These are phyloP conservation scores for Dallia pectoralis DNA, from an alignment of 2,797 vertebrate genomes.

Conservation along the genomic window DNA sequence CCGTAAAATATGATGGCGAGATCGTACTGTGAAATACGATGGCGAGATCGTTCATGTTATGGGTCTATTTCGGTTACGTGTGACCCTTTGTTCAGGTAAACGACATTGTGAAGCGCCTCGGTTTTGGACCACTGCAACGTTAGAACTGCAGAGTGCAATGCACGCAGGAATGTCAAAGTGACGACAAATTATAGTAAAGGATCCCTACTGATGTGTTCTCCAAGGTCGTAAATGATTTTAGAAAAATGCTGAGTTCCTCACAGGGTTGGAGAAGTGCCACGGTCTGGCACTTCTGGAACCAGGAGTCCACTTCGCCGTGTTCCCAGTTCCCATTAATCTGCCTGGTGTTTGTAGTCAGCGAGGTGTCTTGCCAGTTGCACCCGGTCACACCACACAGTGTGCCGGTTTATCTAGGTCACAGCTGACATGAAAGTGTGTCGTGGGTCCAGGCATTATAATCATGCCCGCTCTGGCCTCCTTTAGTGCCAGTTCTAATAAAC, in stretches of 20 bases:
- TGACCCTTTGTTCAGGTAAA: too few relatives aligned
- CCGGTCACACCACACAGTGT: slow-evolving; percentile 26
- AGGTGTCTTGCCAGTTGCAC: slow-evolving; percentile 35
- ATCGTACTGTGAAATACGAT: too few relatives aligned
- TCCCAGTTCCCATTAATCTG: slow-evolving; percentile 34
- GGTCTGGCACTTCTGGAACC: background rate
- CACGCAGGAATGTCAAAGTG: too few relatives aligned
- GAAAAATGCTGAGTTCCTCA: background rate
- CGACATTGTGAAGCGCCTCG: too few relatives aligned
- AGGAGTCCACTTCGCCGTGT: slow-evolving; percentile 14
- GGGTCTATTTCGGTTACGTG: too few relatives aligned
- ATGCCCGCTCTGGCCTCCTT: slow-evolving; percentile 23
- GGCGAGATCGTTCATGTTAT: too few relatives aligned
- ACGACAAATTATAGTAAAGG: too few relatives aligned
- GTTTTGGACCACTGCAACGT: too few relatives aligned
- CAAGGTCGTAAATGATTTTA: background rate
- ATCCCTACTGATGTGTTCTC: background rate
- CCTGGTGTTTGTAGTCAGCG: slow-evolving; percentile 43
- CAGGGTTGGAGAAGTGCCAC: background rate
- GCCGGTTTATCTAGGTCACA: slow-evolving; percentile 50
- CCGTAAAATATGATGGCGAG: too few relatives aligned
- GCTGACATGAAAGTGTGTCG: slow-evolving; percentile 46
- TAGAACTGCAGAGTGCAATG: background rate
- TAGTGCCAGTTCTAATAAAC: slow-evolving; percentile 30
- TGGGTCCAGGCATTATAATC: slow-evolving; percentile 42